Conservation (phyloP, 2,797 vertebrate species). For the Trachops cirrhosus region DNA sequence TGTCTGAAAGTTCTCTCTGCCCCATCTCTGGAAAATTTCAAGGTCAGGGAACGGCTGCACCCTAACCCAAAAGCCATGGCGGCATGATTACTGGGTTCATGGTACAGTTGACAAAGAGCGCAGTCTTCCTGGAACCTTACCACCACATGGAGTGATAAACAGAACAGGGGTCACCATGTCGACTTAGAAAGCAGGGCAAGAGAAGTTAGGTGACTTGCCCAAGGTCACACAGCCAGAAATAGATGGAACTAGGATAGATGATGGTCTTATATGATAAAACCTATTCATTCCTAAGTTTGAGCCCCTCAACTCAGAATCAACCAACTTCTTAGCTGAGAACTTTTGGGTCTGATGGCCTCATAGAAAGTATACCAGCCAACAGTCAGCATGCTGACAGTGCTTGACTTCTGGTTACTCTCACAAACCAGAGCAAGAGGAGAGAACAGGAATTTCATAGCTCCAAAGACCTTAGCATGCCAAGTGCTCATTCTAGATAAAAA, state of each 20-base stretch:
- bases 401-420: neutral
- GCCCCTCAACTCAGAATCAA: neutral
- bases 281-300: neutral
- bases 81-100: neutral
- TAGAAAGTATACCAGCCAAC: neutral
- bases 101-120: neutral
- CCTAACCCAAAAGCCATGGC: neutral
- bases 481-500: neutral
- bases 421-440: neutral
- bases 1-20: neutral
- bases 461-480: neutral
- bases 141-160: neutral
- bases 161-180: neutral
- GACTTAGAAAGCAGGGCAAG: neutral
- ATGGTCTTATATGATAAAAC: neutral
- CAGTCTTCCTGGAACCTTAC: neutral
- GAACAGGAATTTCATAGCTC: neutral
- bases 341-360: neutral
- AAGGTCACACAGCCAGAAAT: neutral
- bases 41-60: neutral
- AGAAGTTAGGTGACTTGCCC: neutral
- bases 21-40: neutral
- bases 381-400: neutral
- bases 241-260: neutral
- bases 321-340: neutral